These are phyloP conservation scores for Syrphus vitripennis DNA, from an alignment of 2,888 invertebrate genomes.

Conservation along the genomic window DNA sequence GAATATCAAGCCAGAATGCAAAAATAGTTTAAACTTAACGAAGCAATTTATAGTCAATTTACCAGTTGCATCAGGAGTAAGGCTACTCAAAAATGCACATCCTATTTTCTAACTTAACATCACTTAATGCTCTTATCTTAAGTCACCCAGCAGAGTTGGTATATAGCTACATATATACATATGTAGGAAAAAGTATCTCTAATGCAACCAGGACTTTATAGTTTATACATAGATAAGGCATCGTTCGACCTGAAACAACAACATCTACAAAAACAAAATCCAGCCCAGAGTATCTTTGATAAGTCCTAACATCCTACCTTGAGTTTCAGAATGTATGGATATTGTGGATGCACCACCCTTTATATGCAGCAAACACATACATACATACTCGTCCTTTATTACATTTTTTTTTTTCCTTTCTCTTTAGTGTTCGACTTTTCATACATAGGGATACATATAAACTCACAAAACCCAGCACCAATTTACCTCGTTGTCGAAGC, in stretches of 20 bases:
- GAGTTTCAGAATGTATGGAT: constrained; percentile 5
- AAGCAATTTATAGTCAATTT: constrained; percentile 59
- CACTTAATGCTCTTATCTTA: constrained; percentile 63
- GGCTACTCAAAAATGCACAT: constrained; percentile 66
- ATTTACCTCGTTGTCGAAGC: constrained; percentile 54
- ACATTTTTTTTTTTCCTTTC: constrained; percentile 69
- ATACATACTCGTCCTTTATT: neutral
- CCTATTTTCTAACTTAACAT: constrained; percentile 66
- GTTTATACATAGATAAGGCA: too few relatives aligned
- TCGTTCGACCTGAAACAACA: neutral
- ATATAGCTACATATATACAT: neutral
- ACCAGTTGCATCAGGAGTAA: constrained; percentile 42
- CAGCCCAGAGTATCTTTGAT: constrained; percentile 15
- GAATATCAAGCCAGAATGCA: constrained; percentile 6
- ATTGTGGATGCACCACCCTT: neutral
- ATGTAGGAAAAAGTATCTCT: neutral
- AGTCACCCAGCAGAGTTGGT: constrained; percentile 25
- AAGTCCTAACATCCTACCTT: constrained; percentile 50
- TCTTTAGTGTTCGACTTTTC: neutral
- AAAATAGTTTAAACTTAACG: constrained; percentile 41
- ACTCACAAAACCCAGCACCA: constrained; percentile 21
- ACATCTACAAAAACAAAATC: constrained; percentile 10
- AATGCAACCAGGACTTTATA: constrained; percentile 21
- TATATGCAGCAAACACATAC: neutral
- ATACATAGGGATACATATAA: neutral